These are phyloP conservation scores for Condylura cristata DNA, from an alignment of 2,113 vertebrate species.

Conservation along the genomic window DNA sequence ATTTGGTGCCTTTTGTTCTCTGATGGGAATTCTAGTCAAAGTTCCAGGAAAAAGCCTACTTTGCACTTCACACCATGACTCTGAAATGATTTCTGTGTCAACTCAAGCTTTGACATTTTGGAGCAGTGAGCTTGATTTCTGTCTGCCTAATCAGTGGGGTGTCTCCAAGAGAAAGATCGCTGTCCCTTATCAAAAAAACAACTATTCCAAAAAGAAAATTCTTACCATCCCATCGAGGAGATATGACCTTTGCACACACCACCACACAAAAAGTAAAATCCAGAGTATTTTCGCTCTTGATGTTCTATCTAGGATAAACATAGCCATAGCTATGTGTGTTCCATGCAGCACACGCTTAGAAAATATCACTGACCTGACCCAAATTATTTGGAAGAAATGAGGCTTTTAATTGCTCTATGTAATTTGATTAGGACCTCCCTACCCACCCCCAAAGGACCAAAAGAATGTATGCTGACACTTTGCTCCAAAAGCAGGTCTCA, in stretches of 20 bases:
- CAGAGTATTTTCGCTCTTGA: slow-evolving; percentile 37
- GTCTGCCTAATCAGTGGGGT: slow-evolving; percentile 74
- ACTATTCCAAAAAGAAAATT: slow-evolving; percentile 49
- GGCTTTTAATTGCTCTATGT: neutral
- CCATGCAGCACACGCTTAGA: neutral
- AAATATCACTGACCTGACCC: slow-evolving; percentile 32
- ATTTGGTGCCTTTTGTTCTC: slow-evolving; percentile 50
- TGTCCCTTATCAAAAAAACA: slow-evolving; percentile 56
- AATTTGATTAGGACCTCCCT: neutral
- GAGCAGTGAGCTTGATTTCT: slow-evolving; percentile 77
- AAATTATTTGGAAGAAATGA: slow-evolving; percentile 47
- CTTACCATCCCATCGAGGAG: slow-evolving; percentile 31
- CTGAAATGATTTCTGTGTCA: slow-evolving; percentile 77
- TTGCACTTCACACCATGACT: slow-evolving; percentile 52
- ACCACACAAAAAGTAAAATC: neutral
- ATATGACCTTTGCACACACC: slow-evolving; percentile 38
- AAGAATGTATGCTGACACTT: neutral
- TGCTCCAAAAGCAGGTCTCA: neutral
- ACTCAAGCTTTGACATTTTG: slow-evolving; percentile 77
- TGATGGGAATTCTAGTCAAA: slow-evolving; percentile 60
- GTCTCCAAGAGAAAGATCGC: slow-evolving; percentile 67
- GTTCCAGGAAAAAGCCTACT: slow-evolving; percentile 60
- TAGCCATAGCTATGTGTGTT: neutral
- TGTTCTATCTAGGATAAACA: slow-evolving; percentile 50
- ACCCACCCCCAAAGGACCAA: neutral